These are phyloP conservation scores for Malurus cyaneus DNA, from an alignment of 2,113 vertebrate species.

Conservation along the genomic window DNA sequence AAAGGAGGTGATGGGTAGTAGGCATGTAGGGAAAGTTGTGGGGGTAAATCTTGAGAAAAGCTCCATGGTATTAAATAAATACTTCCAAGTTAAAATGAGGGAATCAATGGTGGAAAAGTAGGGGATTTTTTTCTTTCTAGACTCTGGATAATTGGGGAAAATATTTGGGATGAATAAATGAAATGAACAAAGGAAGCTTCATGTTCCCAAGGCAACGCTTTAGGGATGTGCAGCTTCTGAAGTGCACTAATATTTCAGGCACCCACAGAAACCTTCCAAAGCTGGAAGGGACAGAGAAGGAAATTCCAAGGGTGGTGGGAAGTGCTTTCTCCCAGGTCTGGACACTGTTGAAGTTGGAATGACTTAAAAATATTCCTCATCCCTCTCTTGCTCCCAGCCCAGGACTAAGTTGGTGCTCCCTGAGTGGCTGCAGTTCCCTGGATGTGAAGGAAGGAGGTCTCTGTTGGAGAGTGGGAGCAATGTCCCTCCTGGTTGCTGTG, in stretches of 20 bases:
- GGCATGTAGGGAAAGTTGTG: background rate
- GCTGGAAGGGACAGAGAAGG: background rate
- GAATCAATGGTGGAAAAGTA: background rate
- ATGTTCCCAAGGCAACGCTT: background rate
- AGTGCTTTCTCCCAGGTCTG: background rate
- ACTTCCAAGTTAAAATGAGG: background rate
- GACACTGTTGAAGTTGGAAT: background rate
- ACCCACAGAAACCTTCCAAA: background rate
- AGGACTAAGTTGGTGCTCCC: background rate
- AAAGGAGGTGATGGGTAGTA: background rate
- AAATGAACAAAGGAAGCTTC: accelerated
- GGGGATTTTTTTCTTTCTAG: background rate
- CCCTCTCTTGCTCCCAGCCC: background rate
- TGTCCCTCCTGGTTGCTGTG: background rate
- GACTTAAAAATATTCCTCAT: background rate
- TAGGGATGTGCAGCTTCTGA: background rate
- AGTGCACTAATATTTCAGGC: background rate
- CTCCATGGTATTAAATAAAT: background rate
- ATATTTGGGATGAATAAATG: background rate
- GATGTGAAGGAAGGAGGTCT: background rate
- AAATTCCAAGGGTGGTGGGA: background rate
- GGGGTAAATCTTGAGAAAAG: background rate
- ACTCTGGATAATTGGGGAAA: background rate
- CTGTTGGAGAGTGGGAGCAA: background rate
- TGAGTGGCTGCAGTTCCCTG: background rate